These are phyloP conservation scores for Panopea generosa DNA, from an alignment of 2,888 invertebrate species.

Conservation along the genomic window DNA sequence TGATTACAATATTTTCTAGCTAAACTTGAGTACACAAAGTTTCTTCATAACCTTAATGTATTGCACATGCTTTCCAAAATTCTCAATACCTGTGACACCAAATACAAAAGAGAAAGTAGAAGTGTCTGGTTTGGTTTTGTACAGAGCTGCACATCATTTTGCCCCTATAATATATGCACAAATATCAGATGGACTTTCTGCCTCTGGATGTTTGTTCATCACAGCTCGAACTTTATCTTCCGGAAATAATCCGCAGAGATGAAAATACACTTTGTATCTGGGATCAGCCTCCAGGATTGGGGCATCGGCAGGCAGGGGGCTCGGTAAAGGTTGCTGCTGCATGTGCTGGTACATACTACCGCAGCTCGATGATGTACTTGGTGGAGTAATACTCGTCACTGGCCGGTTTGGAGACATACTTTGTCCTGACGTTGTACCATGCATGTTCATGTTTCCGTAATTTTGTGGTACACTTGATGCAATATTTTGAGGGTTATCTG, in stretches of 20 bases:
- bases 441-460: background rate
- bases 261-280: conserved; percentile 92
- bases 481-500: background rate
- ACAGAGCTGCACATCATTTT: conserved; percentile 4
- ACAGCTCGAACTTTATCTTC: conserved; percentile 95
- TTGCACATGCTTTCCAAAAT: too few species aligned
- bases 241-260: conserved; percentile 96
- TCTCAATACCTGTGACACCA: too few species aligned
- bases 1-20: too few species aligned
- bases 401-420: background rate
- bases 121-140: too few species aligned
- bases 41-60: too few species aligned
- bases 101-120: too few species aligned
- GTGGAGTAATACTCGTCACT: background rate
- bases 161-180: conserved; percentile 69
- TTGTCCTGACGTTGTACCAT: background rate
- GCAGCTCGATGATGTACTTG: background rate
- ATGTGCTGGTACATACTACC: background rate
- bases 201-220: conserved; percentile 95
- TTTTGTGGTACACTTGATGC: background rate
- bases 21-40: too few species aligned
- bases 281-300: conserved; percentile 87
- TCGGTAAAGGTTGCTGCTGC: conserved; percentile 4
- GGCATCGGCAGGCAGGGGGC: conserved; percentile 49
- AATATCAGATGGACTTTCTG: conserved; percentile 92